phyloP scores from a whole-genome alignment of 2,113 vertebrate genomes.

The Macquaria ambigua region DNA sequence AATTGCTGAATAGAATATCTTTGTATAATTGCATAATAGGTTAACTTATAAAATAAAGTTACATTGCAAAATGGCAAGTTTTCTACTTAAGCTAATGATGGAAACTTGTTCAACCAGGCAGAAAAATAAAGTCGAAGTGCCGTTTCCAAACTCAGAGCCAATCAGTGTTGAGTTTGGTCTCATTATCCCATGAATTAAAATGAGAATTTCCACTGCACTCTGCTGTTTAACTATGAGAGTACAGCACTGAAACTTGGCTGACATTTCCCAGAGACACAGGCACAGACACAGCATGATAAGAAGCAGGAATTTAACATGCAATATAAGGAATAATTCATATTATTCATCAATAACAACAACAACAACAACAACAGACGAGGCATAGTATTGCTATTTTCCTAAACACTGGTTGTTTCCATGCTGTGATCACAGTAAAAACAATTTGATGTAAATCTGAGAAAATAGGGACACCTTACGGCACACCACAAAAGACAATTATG shows the following conservation, averaged over 20 bases:
- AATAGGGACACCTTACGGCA: not conserved
- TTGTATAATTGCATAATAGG: not conserved
- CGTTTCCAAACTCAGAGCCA: conserved; percentile 28
- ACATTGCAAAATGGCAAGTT: not conserved
- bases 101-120: not conserved
- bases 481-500: not conserved
- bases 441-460: not conserved
- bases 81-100: not conserved
- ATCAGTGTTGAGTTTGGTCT: conserved; percentile 15
- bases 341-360: not conserved
- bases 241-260: not conserved
- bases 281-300: not conserved
- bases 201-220: not conserved
- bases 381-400: too few species aligned
- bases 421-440: not conserved
- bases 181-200: conserved; percentile 28
- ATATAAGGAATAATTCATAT: not conserved
- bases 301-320: not conserved
- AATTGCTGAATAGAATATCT: not conserved
- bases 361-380: too few species aligned
- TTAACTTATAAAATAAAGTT: not conserved
- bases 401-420: not conserved
- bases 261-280: conserved; percentile 16
- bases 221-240: conserved; percentile 3
- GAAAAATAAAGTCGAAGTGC: conserved; percentile 13